phyloP scores from a whole-genome alignment of 2,888 invertebrate genomes.

The Erpobdella octoculata region DNA sequence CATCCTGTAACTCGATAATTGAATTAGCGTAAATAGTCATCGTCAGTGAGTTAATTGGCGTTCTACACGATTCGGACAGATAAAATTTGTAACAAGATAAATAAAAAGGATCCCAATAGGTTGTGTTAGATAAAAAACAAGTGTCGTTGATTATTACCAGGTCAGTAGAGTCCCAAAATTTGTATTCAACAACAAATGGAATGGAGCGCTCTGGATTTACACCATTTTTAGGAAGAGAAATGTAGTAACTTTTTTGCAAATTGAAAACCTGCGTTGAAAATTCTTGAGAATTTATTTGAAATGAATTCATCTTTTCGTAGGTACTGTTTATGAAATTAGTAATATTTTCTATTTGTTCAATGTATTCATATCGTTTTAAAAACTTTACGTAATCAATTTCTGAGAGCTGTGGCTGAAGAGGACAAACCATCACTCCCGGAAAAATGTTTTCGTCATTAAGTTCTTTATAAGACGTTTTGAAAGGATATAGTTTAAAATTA shows the following conservation, averaged over 20 bases:
- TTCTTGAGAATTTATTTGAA: not conserved
- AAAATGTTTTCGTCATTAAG: not conserved
- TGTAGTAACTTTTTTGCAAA: not conserved
- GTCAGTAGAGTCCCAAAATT: not conserved
- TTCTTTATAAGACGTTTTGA: constrained; percentile 10
- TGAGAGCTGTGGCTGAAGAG: not conserved
- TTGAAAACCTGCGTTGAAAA: not conserved
- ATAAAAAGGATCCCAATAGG: constrained; percentile 16
- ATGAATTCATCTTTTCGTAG: not conserved
- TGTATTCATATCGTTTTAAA: not conserved
- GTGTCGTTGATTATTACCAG: not conserved
- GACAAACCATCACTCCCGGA: constrained; percentile 16
- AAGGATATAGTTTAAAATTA: not conserved
- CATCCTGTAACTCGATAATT: not conserved
- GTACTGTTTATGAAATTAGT: not conserved
- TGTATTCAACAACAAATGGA: not conserved
- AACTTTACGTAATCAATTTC: not conserved
- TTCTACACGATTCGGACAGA: not conserved
- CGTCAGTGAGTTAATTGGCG: not conserved
- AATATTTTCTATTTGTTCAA: not conserved
- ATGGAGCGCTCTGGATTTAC: not conserved
- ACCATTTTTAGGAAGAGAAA: not conserved
- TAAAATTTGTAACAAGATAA: constrained; percentile 14
- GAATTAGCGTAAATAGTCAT: constrained; percentile 8
- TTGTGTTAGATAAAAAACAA: not conserved